These are phyloP conservation scores for Trilocha varians DNA, from an alignment of 2,888 invertebrate species.

Conservation along the genomic window DNA sequence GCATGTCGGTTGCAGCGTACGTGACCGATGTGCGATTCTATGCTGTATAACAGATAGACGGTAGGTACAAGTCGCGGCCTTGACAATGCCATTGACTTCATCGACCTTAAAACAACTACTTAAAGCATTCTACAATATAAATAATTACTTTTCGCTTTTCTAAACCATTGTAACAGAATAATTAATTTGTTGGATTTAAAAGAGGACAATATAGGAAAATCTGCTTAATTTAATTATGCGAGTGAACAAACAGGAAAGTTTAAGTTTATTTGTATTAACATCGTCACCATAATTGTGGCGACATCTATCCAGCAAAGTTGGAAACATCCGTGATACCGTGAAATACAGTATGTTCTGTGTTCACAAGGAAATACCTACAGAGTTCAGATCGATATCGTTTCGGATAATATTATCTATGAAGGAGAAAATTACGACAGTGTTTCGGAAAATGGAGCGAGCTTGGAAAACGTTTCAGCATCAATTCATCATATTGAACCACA, in stretches of 20 bases:
- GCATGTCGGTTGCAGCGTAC: slow-evolving; percentile 27
- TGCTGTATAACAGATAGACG: slow-evolving; percentile 33
- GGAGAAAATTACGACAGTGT: too few species aligned
- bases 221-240: too few species aligned
- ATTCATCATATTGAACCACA: too few species aligned
- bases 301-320: background rate
- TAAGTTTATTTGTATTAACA: too few species aligned
- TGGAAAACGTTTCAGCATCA: too few species aligned
- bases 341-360: too few species aligned
- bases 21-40: slow-evolving; percentile 23
- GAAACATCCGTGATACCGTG: too few species aligned
- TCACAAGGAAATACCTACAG: too few species aligned
- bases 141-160: too few species aligned
- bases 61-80: slow-evolving; percentile 39
- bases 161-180: background rate
- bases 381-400: too few species aligned
- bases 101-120: slow-evolving; percentile 43
- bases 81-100: slow-evolving; percentile 65
- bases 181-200: background rate
- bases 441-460: too few species aligned
- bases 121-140: background rate
- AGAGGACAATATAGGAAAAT: background rate
- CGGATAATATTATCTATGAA: too few species aligned
- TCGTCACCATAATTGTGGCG: background rate
- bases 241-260: background rate